Percentiles rank a stretch among this genome's conserved stretches.
Conservation (phyloP, 2,113 vertebrate species). For the Poecilia latipinna region DNA sequence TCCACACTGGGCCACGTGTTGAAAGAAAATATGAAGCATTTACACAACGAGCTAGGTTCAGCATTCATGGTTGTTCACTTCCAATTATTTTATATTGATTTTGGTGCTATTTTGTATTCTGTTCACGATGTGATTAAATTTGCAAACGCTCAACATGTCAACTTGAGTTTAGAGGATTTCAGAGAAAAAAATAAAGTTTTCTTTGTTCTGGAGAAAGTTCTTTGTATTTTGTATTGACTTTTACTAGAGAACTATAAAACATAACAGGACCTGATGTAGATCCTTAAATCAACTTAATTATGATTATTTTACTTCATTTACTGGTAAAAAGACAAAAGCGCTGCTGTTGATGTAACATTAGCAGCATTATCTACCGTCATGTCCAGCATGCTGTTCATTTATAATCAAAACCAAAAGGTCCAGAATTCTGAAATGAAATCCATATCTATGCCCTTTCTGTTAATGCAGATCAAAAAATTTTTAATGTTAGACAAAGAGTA, state of each 20-base stretch:
- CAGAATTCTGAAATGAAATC: neutral
- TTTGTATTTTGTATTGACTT: too few relatives aligned
- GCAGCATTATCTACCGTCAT: neutral
- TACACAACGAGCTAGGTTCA: constrained; percentile 21
- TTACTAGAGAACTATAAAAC: neutral
- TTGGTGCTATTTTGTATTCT: neutral
- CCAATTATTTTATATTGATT: neutral
- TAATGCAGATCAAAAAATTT: neutral
- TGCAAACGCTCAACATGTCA: neutral
- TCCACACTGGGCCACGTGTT: constrained; percentile 45
- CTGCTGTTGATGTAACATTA: neutral
- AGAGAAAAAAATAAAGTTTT: neutral
- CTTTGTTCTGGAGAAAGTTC: neutral
- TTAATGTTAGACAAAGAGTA: too few relatives aligned
- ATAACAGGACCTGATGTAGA: neutral
- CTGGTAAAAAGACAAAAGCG: too few relatives aligned
- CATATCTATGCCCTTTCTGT: too few relatives aligned
- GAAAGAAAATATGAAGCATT: constrained; percentile 48
- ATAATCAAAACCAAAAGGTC: neutral
- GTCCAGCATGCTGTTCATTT: neutral
- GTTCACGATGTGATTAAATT: neutral
- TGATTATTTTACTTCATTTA: neutral
- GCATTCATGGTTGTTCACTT: neutral
- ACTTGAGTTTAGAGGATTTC: neutral
- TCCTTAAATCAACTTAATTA: neutral